Evolutionary conservation across 2,113 vertebrate genomes (phyloP).

Genomic region (Motacilla alba): DNA sequence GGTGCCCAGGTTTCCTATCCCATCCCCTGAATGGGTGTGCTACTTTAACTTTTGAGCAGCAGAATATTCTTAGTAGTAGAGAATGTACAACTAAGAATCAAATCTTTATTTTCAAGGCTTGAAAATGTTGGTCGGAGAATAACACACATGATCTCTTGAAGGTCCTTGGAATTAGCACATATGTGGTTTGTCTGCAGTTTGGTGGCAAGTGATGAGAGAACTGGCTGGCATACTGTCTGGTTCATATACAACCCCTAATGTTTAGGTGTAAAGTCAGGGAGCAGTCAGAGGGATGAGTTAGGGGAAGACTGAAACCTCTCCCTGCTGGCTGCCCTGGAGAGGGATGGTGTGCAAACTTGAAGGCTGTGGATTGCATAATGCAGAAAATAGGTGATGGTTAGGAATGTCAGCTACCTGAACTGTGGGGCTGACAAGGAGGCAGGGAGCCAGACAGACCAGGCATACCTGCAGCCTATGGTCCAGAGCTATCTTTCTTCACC

Average conservation of each 20-base stretch:
- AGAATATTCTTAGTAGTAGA: not conserved
- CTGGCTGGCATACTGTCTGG: fast-evolving
- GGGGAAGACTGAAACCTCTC: not conserved
- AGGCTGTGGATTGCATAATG: not conserved
- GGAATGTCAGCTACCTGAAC: not conserved
- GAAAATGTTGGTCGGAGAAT: not conserved
- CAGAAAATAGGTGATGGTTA: not conserved
- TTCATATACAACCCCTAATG: not conserved
- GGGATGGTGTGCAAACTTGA: not conserved
- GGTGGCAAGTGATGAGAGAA: not conserved
- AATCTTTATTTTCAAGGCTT: not conserved
- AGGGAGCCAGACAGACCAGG: not conserved
- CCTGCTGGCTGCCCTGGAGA: not conserved
- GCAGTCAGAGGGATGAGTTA: not conserved
- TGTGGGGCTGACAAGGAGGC: not conserved
- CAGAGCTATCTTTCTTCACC: not conserved
- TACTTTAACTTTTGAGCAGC: not conserved
- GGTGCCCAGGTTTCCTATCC: not conserved
- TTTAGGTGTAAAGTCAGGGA: not conserved
- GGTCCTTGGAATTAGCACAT: not conserved
- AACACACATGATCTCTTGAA: not conserved
- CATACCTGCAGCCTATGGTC: not conserved
- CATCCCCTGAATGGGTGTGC: not conserved
- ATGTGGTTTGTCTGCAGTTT: not conserved
- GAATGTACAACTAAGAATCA: not conserved